Base-by-base conservation (phyloP, 2,113 vertebrate species). In the Otolemur garnettii region DNA sequence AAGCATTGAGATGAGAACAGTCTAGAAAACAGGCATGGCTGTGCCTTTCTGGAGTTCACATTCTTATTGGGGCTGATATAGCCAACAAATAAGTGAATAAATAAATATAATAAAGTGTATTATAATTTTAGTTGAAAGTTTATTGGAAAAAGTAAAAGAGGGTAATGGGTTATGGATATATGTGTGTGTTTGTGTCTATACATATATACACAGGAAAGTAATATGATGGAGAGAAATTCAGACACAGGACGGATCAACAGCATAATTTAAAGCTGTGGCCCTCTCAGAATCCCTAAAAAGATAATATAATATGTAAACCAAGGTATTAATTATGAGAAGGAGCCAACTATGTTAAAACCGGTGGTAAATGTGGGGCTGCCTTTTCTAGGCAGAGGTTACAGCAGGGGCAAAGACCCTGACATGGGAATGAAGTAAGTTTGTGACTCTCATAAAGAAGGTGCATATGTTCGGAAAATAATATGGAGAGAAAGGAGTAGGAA, bases 241-340 rank as follows among this genome's bases (percentile, higher is more conserved):
- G 53, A 66, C 14, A 57, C 4, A 85, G 53, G 13, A 74, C 15
- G 77, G 6, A 91, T 11, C 14, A 83, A 92, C 11, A 60, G 7
- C 72, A 0, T 28, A 84, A 83, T 88, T 79, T 59, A 66, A 21
- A 87, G 4, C 4, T 18, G 7, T 38, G 9, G 2, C 59, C 68
- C 79, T 30, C 7, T 42, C n/a, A 24, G 28, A 12, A 24, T 78
- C 9, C 17, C 21, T 57, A 80, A 75, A 88, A 18, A 91, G 38
- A 57, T 60, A 28, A 77, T 69, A 74, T 93, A 24, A 75, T 57
- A 74, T 93, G 22, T 95, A 28, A 95, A 85, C n/a, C 4, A 88
- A 22, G 14, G 3, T 1, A 50, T 91, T 85, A 57, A 57, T 69
- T n/a, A 60, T 75, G n/a, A 66, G 81, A 85, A 88, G 13, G 8